phyloP scores from a whole-genome alignment of 2,113 vertebrate species.

The Coreoperca whiteheadi region DNA sequence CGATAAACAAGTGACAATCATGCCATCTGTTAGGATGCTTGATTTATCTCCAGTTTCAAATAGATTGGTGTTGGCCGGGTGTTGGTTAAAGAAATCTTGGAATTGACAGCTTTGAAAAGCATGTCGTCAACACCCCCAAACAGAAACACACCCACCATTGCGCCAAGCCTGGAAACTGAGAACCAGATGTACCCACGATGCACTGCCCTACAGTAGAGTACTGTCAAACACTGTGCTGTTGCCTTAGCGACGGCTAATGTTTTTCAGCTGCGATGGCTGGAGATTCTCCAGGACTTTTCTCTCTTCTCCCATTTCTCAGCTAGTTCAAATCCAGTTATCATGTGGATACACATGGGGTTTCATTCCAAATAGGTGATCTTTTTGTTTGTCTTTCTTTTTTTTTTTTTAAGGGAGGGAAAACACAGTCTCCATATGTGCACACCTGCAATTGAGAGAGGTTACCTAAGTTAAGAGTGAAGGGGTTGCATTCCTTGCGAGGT shows the following conservation, averaged over 20 bases:
- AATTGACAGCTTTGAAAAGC: conserved; percentile 43
- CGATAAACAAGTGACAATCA: not conserved
- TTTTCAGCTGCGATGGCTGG: conserved; percentile 73
- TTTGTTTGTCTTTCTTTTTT: not conserved
- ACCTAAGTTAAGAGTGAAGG: conserved; percentile 41
- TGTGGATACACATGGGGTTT: conserved; percentile 4
- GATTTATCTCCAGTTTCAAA: conserved; percentile 7
- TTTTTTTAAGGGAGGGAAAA: not conserved
- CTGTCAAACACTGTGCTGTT: conserved; percentile 76
- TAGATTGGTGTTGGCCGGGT: conserved; percentile 17
- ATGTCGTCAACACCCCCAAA: conserved; percentile 57
- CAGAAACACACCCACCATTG: conserved; percentile 57
- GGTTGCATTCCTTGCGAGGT: conserved; percentile 5
- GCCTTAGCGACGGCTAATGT: conserved; percentile 83
- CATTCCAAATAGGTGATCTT: conserved; percentile 37
- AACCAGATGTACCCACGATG: conserved; percentile 77
- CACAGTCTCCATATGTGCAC: conserved; percentile 24
- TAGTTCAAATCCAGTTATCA: conserved; percentile 52
- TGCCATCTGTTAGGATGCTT: not conserved
- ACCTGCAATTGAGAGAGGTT: conserved; percentile 44
- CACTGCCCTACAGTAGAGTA: conserved; percentile 70
- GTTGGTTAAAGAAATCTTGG: conserved; percentile 44
- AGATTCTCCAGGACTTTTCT: conserved; percentile 54
- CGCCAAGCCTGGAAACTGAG: conserved; percentile 64
- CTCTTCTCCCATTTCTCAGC: conserved; percentile 35